phyloP scores from a whole-genome alignment of 1,140 invertebrate genomes.

The Eulimnadia texana region DNA sequence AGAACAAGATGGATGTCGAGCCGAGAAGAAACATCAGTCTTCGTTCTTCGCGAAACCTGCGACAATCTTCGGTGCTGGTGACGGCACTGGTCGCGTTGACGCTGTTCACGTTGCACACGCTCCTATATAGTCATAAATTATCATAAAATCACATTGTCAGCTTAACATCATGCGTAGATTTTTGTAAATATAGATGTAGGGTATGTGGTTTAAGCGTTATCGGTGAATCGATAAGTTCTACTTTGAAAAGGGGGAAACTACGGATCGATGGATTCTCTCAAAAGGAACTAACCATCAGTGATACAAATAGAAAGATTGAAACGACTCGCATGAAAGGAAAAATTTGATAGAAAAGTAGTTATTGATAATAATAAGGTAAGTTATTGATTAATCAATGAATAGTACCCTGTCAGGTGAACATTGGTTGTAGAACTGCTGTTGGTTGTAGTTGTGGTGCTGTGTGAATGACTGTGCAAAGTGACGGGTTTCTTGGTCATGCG shows the following conservation, averaged over 20 bases:
- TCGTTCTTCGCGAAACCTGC: slow-evolving; percentile 53
- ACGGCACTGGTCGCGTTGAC: slow-evolving; percentile 33
- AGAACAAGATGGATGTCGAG: slow-evolving; percentile 54
- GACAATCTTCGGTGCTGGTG: slow-evolving; percentile 41
- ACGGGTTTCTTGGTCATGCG: slow-evolving; percentile 35
- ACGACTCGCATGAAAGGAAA: too few relatives aligned
- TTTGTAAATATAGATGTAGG: too few relatives aligned
- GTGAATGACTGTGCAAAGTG: neutral
- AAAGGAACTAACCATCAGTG: too few relatives aligned
- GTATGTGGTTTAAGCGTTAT: too few relatives aligned
- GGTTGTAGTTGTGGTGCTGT: neutral
- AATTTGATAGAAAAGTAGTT: neutral
- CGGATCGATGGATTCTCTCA: too few relatives aligned
- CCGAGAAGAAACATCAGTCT: slow-evolving; percentile 49
- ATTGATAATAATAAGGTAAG: neutral
- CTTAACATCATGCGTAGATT: slow-evolving; percentile 55
- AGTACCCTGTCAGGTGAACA: neutral
- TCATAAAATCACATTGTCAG: slow-evolving; percentile 38
- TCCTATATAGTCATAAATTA: neutral
- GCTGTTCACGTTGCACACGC: neutral
- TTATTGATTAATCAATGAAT: too few relatives aligned
- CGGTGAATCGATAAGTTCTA: too few relatives aligned
- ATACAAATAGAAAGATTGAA: too few relatives aligned
- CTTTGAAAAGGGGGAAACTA: too few relatives aligned
- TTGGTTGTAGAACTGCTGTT: neutral